These are phyloP conservation scores for Merodon equestris DNA, from an alignment of 2,888 invertebrate genomes.

Conservation along the genomic window DNA sequence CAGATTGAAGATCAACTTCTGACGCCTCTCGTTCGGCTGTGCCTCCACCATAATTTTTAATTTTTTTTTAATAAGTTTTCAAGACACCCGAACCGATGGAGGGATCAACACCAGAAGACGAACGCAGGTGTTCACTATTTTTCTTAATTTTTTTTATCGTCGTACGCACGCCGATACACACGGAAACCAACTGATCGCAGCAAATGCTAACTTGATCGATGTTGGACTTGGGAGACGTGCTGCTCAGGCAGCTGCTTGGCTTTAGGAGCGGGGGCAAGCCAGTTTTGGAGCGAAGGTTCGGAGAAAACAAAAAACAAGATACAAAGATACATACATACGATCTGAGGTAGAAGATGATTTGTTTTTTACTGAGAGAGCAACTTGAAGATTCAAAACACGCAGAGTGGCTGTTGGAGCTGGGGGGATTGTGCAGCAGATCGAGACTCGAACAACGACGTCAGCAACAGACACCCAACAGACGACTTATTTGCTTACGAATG, in stretches of 20 bases:
- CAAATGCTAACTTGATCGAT: constrained; percentile 61
- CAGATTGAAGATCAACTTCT: constrained; percentile 73
- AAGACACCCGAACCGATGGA: too few species aligned
- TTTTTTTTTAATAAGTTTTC: too few species aligned
- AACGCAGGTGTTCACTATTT: background rate
- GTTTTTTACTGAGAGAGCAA: constrained; percentile 3
- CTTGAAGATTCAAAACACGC: constrained; percentile 49
- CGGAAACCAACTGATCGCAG: constrained; percentile 61
- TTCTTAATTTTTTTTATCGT: constrained; percentile 31
- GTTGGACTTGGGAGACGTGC: constrained; percentile 56
- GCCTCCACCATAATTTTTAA: constrained; percentile 43
- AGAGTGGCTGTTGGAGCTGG: constrained; percentile 6
- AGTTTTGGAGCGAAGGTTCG: constrained; percentile 33
- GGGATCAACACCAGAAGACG: too few species aligned
- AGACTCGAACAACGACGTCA: constrained; percentile 37
- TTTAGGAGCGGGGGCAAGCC: constrained; percentile 40
- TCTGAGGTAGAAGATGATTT: constrained; percentile 9
- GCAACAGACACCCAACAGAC: constrained; percentile 7
- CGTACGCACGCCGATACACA: constrained; percentile 55
- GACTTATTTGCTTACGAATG: constrained; percentile 32
- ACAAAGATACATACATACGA: background rate
- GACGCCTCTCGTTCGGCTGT: constrained; percentile 50
- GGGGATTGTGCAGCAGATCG: constrained; percentile 17
- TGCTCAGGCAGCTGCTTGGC: constrained; percentile 40
- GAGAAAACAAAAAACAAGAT: too few species aligned